Conservation (phyloP, 2,888 invertebrate genomes). For the Neoscelio sp. region DNA sequence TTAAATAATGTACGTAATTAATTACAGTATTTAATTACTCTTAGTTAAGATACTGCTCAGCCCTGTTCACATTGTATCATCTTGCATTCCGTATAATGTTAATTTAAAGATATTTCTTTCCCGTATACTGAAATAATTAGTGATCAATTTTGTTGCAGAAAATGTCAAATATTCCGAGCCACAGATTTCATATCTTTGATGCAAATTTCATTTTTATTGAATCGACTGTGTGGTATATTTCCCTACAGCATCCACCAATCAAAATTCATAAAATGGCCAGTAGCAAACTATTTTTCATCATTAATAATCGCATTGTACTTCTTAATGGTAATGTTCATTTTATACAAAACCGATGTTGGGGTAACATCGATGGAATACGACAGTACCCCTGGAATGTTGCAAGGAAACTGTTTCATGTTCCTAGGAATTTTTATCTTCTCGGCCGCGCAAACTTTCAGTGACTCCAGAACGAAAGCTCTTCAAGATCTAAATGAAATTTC, state of each 20-base stretch:
- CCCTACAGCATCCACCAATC: constrained; percentile 69
- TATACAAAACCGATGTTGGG: constrained; percentile 68
- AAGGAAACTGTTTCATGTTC: constrained; percentile 69
- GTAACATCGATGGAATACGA: constrained; percentile 56
- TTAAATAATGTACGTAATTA: no score
- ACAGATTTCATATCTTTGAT: constrained; percentile 76
- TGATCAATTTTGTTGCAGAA: constrained; percentile 32
- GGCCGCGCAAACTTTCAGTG: constrained; percentile 56
- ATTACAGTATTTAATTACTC: no score
- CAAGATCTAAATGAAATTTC: constrained; percentile 69
- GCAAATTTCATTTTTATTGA: constrained; percentile 70
- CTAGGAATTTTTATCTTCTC: constrained; percentile 68
- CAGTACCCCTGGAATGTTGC: constrained; percentile 70
- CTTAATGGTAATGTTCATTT: no score
- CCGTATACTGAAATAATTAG: no score
- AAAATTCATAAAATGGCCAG: constrained; percentile 60
- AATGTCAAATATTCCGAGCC: constrained; percentile 68
- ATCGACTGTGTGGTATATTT: constrained; percentile 68
- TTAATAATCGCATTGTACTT: constrained; percentile 45
- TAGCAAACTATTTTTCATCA: constrained; percentile 60
- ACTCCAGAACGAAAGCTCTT: constrained; percentile 64
- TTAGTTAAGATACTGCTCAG: no score
- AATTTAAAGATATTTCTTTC: no score
- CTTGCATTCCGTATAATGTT: no score
- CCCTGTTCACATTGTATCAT: no score